Conservation (phyloP, 1,140 invertebrate species). For the Diabrotica undecimpunctata region DNA sequence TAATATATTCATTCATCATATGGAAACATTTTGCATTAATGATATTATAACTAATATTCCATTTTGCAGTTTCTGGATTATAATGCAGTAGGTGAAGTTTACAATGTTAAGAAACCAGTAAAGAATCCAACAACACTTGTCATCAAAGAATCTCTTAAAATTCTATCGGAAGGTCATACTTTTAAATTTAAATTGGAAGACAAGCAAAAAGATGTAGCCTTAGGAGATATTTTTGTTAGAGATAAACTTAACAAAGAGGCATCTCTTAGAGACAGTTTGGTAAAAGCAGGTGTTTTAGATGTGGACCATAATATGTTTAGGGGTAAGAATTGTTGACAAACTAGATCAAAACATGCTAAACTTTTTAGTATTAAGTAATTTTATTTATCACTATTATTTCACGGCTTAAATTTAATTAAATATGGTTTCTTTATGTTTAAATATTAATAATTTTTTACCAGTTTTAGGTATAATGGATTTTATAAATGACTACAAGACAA, state of each 20-base stretch:
- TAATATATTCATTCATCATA: too few species aligned
- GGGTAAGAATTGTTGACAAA: conserved; percentile 13
- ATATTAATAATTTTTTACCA: too few species aligned
- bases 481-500: conserved; percentile 24
- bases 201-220: conserved; percentile 21
- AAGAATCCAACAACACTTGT: conserved; percentile 11
- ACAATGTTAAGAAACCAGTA: conserved; percentile 13
- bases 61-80: conserved; percentile 17
- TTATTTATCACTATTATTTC: too few species aligned
- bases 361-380: too few species aligned
- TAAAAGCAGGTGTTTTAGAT: conserved; percentile 20
- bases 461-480: conserved; percentile 15
- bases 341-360: too few species aligned
- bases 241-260: conserved; percentile 15
- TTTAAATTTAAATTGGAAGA: conserved; percentile 18
- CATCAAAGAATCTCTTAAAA: conserved; percentile 14
- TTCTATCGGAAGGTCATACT: conserved; percentile 17
- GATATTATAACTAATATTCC: neutral
- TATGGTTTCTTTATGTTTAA: too few species aligned
- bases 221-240: conserved; percentile 28
- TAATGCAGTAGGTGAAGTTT: neutral
- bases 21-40: too few species aligned
- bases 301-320: conserved; percentile 25
- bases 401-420: too few species aligned
- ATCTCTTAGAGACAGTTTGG: conserved; percentile 22